Conservation (phyloP, 2,888 invertebrate species). For the Sarcophaga subvicina region DNA sequence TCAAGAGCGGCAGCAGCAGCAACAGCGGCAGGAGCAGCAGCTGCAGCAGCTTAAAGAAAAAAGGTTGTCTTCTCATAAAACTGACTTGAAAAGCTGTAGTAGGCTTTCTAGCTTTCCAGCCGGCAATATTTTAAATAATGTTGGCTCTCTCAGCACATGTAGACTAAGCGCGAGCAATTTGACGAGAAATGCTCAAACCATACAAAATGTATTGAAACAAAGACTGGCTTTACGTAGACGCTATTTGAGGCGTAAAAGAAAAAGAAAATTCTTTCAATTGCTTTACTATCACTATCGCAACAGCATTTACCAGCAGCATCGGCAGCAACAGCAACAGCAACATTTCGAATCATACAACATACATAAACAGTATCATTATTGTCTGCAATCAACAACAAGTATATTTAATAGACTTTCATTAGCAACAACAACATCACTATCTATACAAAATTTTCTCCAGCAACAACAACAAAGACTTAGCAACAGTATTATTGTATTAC, state of each 20-base stretch:
- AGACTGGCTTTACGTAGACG: slow-evolving; percentile 68
- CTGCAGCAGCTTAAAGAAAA: slow-evolving; percentile 38
- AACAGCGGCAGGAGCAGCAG: slow-evolving; percentile 6
- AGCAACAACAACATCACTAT: slow-evolving; percentile 61
- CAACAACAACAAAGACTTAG: slow-evolving; percentile 62
- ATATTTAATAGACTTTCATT: slow-evolving; percentile 23
- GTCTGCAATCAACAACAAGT: slow-evolving; percentile 21
- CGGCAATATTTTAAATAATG: neutral
- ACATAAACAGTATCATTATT: neutral
- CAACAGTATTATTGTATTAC: slow-evolving; percentile 58
- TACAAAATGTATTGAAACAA: slow-evolving; percentile 64
- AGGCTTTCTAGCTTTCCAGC: slow-evolving; percentile 31
- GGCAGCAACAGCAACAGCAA: slow-evolving; percentile 28
- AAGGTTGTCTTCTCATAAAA: slow-evolving; percentile 61
- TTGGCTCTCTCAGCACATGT: neutral
- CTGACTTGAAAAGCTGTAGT: slow-evolving; percentile 50
- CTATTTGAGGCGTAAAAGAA: slow-evolving; percentile 63
- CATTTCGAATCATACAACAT: slow-evolving; percentile 31
- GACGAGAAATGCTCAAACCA: neutral
- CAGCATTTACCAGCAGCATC: slow-evolving; percentile 51
- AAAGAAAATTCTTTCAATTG: slow-evolving; percentile 59
- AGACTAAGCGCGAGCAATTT: neutral
- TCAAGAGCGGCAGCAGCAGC: slow-evolving; percentile 23
- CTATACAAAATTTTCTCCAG: neutral
- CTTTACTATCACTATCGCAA: slow-evolving; percentile 5